Evolutionary conservation across 2,113 vertebrate genomes (phyloP).

Genomic region (Grantiella picta): DNA sequence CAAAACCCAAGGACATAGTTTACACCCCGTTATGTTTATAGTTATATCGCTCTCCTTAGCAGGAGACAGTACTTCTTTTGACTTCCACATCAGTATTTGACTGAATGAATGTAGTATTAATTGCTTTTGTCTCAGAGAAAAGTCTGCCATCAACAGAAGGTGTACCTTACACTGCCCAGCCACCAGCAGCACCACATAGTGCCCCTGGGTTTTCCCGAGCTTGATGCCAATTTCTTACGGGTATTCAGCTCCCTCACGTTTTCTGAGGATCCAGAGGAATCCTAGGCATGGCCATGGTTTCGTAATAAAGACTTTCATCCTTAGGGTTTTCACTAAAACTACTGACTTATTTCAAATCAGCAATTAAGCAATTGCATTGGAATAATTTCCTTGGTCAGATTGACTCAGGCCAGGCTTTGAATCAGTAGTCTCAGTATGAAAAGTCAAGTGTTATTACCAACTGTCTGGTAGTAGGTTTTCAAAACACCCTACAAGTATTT

Average conservation of each 20-base stretch:
- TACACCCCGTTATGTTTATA: background rate
- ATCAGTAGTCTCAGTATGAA: background rate
- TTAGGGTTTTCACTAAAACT: background rate
- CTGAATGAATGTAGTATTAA: background rate
- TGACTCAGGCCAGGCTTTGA: background rate
- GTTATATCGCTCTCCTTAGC: background rate
- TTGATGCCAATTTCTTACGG: background rate
- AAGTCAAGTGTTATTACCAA: background rate
- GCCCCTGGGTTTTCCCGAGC: background rate
- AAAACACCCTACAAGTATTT: background rate
- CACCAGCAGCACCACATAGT: background rate
- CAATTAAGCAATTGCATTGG: background rate
- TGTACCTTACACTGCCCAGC: background rate
- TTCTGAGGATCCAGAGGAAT: background rate
- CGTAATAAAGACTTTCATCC: background rate
- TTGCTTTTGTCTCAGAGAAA: background rate
- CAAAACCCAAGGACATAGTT: background rate
- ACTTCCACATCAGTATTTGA: background rate
- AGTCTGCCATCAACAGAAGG: background rate
- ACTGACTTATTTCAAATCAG: background rate
- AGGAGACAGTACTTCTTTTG: background rate
- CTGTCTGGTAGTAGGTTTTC: background rate
- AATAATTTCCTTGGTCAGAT: background rate
- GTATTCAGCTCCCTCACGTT: background rate
- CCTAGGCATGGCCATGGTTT: background rate